phyloP scores from a whole-genome alignment of 2,113 vertebrate species.

The Microtus montanus region DNA sequence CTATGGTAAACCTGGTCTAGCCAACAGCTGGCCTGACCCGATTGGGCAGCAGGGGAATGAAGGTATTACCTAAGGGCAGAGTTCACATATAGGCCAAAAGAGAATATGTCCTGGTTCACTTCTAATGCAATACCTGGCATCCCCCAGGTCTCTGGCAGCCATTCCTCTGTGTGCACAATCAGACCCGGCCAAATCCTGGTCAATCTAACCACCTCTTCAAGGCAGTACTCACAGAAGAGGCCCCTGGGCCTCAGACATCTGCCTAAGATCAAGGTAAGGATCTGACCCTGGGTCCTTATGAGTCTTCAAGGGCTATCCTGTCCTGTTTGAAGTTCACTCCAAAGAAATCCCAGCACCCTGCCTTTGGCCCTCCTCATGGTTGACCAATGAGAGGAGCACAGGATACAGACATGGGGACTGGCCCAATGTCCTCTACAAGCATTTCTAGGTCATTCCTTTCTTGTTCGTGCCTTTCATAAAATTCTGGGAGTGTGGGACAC shows the following conservation, averaged over 20 bases:
- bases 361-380: background rate
- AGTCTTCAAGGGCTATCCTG: background rate
- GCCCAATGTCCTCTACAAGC: background rate
- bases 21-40: background rate
- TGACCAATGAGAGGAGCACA: background rate
- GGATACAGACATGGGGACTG: too few relatives aligned
- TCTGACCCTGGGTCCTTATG: background rate
- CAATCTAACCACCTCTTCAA: background rate
- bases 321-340: background rate
- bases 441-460: background rate
- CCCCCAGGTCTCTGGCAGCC: background rate
- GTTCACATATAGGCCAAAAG: background rate
- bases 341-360: background rate
- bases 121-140: background rate
- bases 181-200: background rate
- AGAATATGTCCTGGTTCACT: background rate
- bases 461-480: background rate
- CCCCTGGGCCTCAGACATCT: background rate
- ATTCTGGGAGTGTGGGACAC: background rate
- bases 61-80: background rate
- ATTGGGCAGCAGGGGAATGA: background rate
- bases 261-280: background rate
- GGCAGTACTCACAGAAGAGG: background rate
- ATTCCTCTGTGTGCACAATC: accelerated
- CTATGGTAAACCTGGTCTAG: background rate